These are phyloP conservation scores for Pogonocherus hispidulus DNA, from an alignment of 2,888 invertebrate species.

Conservation along the genomic window DNA sequence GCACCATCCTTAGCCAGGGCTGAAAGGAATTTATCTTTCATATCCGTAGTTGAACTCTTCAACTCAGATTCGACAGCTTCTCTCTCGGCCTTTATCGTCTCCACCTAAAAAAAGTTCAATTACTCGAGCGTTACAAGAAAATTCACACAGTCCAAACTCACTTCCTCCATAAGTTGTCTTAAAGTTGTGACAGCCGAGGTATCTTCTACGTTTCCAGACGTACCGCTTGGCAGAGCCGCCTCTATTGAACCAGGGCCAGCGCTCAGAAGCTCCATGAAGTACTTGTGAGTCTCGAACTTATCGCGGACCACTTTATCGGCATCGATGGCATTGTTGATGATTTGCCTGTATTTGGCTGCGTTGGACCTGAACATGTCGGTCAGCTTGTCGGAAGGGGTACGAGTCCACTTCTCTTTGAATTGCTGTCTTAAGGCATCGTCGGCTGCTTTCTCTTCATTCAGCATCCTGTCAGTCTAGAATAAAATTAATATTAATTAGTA, in stretches of 20 bases:
- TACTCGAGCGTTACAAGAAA: too few relatives aligned
- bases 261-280: conserved; percentile 87
- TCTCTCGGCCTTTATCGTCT: conserved; percentile 88
- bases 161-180: conserved; percentile 83
- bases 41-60: conserved; percentile 83
- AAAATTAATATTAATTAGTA: too few relatives aligned
- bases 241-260: conserved; percentile 79
- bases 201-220: conserved; percentile 70
- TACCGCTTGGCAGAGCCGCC: conserved; percentile 78
- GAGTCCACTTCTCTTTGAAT: conserved; percentile 93
- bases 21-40: conserved; percentile 84
- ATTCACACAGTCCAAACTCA: conserved; percentile 60
- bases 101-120: conserved; percentile 73
- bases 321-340: conserved; percentile 89
- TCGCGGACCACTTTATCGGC: conserved; percentile 88
- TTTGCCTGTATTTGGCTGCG: conserved; percentile 92
- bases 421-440: conserved; percentile 90
- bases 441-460: conserved; percentile 92
- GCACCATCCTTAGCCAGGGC: conserved; percentile 84
- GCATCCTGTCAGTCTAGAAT: conserved; percentile 79
- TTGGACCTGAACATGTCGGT: conserved; percentile 92
- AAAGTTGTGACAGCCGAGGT: conserved; percentile 78
- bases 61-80: conserved; percentile 91
- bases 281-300: conserved; percentile 84
- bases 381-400: conserved; percentile 88